Percentiles rank a stretch among this genome's conserved stretches.
phyloP scores from a whole-genome alignment of 2,888 invertebrate species.

The Allygus modestus region DNA sequence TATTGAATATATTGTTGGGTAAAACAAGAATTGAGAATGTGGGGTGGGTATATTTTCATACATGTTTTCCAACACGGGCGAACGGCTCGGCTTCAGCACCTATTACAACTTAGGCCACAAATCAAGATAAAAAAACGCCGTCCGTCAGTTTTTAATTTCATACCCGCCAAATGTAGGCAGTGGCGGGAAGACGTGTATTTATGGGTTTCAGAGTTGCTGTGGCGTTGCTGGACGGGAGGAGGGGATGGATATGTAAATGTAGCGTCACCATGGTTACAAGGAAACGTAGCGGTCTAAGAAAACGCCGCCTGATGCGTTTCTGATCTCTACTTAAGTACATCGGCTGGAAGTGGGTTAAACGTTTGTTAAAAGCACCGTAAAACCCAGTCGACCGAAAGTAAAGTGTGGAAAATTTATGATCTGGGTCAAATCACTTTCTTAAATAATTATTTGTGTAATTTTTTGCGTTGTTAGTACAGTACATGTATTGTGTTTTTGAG shows the following conservation, averaged over 20 bases:
- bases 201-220: constrained; percentile 52
- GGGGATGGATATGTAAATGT: constrained; percentile 54
- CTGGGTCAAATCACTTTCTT: background rate
- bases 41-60: background rate
- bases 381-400: constrained; percentile 7
- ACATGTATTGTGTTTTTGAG: no score
- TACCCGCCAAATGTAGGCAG: constrained; percentile 23
- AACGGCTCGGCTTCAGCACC: constrained; percentile 26
- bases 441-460: no score
- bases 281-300: constrained; percentile 58
- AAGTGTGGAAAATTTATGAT: background rate
- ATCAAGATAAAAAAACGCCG: constrained; percentile 36
- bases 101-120: constrained; percentile 42
- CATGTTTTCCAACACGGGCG: constrained; percentile 5
- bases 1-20: no score
- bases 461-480: no score
- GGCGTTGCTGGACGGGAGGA: constrained; percentile 4
- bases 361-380: constrained; percentile 16
- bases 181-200: constrained; percentile 16
- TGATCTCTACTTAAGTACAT: constrained; percentile 47
- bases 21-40: background rate
- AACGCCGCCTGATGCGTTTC: constrained; percentile 48
- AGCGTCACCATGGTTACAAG: constrained; percentile 57
- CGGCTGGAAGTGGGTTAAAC: constrained; percentile 37
- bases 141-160: constrained; percentile 52